phyloP scores from a whole-genome alignment of 1,140 invertebrate species.

The Lepidostoma basale region DNA sequence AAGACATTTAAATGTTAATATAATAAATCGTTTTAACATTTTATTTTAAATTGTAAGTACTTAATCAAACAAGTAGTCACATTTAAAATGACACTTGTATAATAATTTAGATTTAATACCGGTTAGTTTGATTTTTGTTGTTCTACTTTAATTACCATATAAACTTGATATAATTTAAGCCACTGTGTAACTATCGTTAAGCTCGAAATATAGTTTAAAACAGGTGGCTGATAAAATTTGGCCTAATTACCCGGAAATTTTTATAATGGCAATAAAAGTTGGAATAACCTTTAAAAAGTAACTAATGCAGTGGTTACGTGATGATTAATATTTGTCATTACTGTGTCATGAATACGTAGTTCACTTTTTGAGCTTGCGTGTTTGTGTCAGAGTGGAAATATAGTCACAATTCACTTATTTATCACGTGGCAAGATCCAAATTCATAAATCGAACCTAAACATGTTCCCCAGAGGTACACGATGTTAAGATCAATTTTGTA shows the following conservation, averaged over 20 bases:
- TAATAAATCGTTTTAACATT: too few relatives aligned
- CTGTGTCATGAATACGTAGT: neutral
- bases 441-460: neutral
- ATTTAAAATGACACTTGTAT: too few relatives aligned
- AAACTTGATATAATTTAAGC: neutral
- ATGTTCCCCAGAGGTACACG: neutral
- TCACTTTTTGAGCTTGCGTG: neutral
- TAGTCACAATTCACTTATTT: neutral
- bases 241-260: neutral
- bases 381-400: neutral
- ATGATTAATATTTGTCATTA: neutral
- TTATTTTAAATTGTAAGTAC: too few relatives aligned
- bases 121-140: too few relatives aligned
- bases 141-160: neutral
- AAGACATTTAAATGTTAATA: too few relatives aligned
- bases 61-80: too few relatives aligned
- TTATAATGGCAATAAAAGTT: neutral
- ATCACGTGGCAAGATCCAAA: neutral
- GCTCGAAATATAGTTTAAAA: neutral
- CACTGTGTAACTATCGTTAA: neutral
- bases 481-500: too few relatives aligned
- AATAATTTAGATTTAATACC: too few relatives aligned
- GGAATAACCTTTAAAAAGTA: neutral
- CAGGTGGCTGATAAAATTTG: too few relatives aligned
- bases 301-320: neutral